phyloP scores from a whole-genome alignment of 2,113 vertebrate species.

The Ammodytes dubius region DNA sequence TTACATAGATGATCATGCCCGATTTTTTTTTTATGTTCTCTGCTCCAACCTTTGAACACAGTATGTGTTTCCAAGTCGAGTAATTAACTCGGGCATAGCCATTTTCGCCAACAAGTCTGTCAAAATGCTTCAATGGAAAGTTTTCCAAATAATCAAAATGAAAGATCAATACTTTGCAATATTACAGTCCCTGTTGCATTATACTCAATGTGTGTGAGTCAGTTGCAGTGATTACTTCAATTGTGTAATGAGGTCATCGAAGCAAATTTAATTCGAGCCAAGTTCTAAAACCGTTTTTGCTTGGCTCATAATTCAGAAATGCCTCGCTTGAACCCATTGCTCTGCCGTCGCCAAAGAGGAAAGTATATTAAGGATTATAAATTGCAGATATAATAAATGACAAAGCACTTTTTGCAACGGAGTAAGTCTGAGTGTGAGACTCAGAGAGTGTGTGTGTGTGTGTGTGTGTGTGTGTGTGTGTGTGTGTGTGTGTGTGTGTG shows the following conservation, averaged over 20 bases:
- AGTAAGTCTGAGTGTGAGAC: conserved; percentile 33
- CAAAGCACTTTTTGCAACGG: conserved; percentile 61
- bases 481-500: neutral
- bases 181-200: conserved; percentile 56
- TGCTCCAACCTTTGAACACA: conserved; percentile 79
- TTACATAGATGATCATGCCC: conserved; percentile 76
- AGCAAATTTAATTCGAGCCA: conserved; percentile 73
- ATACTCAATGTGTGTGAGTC: conserved; percentile 66
- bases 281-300: conserved; percentile 69
- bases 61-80: conserved; percentile 77
- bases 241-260: conserved; percentile 76
- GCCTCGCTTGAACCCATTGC: conserved; percentile 65
- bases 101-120: conserved; percentile 63
- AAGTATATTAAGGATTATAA: conserved; percentile 69
- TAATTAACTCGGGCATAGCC: conserved; percentile 72
- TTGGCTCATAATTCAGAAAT: conserved; percentile 70
- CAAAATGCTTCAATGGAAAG: conserved; percentile 36
- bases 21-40: conserved; percentile 72
- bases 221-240: conserved; percentile 76
- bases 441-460: conserved; percentile 14
- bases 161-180: conserved; percentile 71
- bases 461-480: conserved; percentile 16
- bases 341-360: conserved; percentile 59
- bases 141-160: conserved; percentile 65
- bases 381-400: conserved; percentile 68